phyloP scores from a whole-genome alignment of 2,113 vertebrate species.

The Syrrhaptes paradoxus region DNA sequence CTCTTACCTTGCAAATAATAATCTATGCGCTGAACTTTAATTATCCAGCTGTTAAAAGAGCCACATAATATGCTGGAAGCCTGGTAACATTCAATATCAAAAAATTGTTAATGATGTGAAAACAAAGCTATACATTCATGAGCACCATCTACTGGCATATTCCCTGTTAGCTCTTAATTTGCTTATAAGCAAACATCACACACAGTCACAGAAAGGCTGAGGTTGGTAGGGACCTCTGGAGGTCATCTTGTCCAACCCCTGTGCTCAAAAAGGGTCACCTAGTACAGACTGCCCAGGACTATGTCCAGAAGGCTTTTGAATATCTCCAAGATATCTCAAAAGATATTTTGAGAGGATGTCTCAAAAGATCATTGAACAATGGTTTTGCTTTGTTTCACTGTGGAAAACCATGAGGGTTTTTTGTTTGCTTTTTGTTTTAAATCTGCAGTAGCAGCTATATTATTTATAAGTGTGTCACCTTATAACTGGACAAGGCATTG shows the following conservation, averaged over 20 bases:
- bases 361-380: background rate
- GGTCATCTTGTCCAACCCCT: background rate
- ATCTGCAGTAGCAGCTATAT: background rate
- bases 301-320: background rate
- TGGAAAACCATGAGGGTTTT: background rate
- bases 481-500: background rate
- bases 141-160: constrained; percentile 13
- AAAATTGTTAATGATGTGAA: background rate
- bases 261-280: background rate
- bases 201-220: background rate
- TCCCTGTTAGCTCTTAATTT: background rate
- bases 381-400: background rate
- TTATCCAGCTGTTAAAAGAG: background rate
- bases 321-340: background rate
- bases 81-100: background rate
- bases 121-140: background rate
- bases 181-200: background rate
- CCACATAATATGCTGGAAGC: background rate
- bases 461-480: background rate
- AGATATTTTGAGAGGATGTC: background rate
- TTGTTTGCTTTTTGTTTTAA: background rate
- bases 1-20: background rate
- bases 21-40: background rate
- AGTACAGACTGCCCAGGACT: background rate
- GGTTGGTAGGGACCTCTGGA: background rate